A percentile compares a stretch with the other conserved stretches of the same genome.
phyloP scores from a whole-genome alignment of 1,140 invertebrate species.

The Catajapyx aquilonaris region DNA sequence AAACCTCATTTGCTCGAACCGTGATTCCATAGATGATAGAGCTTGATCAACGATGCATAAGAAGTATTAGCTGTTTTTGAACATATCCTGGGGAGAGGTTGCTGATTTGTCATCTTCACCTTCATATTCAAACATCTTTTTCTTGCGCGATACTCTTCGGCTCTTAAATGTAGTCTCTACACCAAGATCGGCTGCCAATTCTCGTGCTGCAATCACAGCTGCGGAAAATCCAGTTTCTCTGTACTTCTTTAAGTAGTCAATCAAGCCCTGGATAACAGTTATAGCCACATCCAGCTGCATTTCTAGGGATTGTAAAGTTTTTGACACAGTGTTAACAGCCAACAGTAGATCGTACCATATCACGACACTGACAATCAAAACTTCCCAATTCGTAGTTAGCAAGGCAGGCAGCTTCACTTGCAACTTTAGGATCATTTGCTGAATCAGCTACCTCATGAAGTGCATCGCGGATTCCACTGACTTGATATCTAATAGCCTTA shows the following conservation, averaged over 20 bases:
- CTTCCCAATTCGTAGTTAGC: slow-evolving; percentile 1
- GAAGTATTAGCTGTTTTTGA: slow-evolving; percentile 1
- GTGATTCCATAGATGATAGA: neutral
- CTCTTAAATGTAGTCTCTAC: neutral
- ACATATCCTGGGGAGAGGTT: neutral
- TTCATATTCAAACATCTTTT: neutral
- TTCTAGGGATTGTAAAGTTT: neutral
- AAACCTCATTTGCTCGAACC: neutral
- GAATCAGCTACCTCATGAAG: no score
- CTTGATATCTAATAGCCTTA: no score
- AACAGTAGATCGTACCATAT: slow-evolving; percentile 1
- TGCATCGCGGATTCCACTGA: no score
- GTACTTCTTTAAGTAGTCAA: neutral
- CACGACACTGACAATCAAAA: neutral
- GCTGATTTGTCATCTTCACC: neutral
- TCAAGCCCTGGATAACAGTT: neutral
- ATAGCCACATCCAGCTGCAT: slow-evolving; percentile 1
- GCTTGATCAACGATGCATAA: neutral
- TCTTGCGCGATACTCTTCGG: neutral
- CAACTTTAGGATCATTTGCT: neutral
- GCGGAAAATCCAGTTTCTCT: neutral
- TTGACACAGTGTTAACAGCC: slow-evolving; percentile 1
- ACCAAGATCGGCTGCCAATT: neutral
- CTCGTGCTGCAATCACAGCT: neutral
- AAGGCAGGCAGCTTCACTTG: neutral